Conservation (phyloP, 2,888 invertebrate species). For the Antheraea assamensis region DNA sequence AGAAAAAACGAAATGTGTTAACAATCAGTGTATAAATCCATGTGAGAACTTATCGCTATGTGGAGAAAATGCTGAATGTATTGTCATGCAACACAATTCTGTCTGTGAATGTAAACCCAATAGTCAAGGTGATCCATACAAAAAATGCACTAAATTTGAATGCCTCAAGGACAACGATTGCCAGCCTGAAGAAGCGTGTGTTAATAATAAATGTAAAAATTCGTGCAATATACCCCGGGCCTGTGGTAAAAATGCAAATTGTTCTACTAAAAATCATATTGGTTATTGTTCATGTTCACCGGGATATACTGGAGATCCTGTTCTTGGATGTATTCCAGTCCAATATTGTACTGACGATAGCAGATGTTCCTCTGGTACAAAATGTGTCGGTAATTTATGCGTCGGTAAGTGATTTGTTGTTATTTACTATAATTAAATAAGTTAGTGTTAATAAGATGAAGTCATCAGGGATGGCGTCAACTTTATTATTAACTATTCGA, state of each 20-base stretch:
- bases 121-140: slow-evolving; percentile 88
- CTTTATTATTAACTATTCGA: too few species aligned
- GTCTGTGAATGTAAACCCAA: slow-evolving; percentile 89
- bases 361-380: slow-evolving; percentile 92
- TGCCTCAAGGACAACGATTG: slow-evolving; percentile 92
- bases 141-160: slow-evolving; percentile 88
- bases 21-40: slow-evolving; percentile 89
- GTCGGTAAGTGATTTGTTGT: slow-evolving; percentile 77
- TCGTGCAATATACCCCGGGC: slow-evolving; percentile 91
- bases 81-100: slow-evolving; percentile 85
- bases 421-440: background rate
- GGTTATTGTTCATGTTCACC: slow-evolving; percentile 92
- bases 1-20: slow-evolving; percentile 87
- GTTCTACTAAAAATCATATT: slow-evolving; percentile 88
- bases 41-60: slow-evolving; percentile 86
- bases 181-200: slow-evolving; percentile 85
- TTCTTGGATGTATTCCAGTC: slow-evolving; percentile 90
- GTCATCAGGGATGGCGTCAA: too few species aligned
- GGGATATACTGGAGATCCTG: slow-evolving; percentile 93
- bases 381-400: slow-evolving; percentile 92
- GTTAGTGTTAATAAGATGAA: too few species aligned
- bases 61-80: slow-evolving; percentile 89
- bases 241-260: slow-evolving; percentile 91
- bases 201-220: slow-evolving; percentile 90
- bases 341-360: slow-evolving; percentile 91